Evolutionary conservation across 2,113 vertebrate species (phyloP).

Genomic region (Morone saxatilis): DNA sequence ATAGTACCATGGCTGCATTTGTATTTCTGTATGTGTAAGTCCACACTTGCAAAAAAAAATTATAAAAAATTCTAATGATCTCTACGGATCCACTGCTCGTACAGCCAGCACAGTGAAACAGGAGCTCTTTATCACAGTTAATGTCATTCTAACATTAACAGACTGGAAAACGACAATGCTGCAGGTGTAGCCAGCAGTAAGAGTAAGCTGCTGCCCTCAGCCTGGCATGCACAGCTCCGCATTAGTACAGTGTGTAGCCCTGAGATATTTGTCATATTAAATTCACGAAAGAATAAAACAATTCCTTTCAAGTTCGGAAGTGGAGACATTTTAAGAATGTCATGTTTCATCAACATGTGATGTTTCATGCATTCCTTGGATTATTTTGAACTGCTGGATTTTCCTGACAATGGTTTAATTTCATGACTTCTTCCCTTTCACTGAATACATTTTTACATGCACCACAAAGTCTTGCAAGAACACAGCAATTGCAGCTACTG

Average conservation of each 20-base stretch:
- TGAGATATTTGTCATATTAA: not conserved
- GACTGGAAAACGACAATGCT: constrained; percentile 1
- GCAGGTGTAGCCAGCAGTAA: not conserved
- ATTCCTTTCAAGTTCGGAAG: constrained; percentile 1
- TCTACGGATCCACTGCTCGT: not conserved
- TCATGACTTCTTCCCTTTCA: not conserved
- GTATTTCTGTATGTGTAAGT: not conserved
- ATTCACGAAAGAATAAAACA: not conserved
- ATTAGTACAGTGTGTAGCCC: not conserved
- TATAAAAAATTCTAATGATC: not conserved
- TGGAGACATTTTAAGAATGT: not conserved
- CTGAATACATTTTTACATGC: not conserved
- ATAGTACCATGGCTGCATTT: not conserved
- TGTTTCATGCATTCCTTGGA: not conserved
- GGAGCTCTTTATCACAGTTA: not conserved
- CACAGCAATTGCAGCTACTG: not conserved
- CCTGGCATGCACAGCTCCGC: not conserved
- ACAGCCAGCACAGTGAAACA: constrained; percentile 4
- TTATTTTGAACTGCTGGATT: not conserved
- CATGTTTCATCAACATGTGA: not conserved
- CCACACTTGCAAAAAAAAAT: not conserved
- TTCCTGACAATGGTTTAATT: not conserved
- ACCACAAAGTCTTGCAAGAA: not conserved
- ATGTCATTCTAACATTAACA: constrained; percentile 11
- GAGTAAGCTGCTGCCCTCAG: not conserved